Percentiles rank a stretch among this genome's conserved stretches.
Evolutionary conservation across 2,113 vertebrate genomes (phyloP).

Genomic region (Chelonoidis abingdonii): DNA sequence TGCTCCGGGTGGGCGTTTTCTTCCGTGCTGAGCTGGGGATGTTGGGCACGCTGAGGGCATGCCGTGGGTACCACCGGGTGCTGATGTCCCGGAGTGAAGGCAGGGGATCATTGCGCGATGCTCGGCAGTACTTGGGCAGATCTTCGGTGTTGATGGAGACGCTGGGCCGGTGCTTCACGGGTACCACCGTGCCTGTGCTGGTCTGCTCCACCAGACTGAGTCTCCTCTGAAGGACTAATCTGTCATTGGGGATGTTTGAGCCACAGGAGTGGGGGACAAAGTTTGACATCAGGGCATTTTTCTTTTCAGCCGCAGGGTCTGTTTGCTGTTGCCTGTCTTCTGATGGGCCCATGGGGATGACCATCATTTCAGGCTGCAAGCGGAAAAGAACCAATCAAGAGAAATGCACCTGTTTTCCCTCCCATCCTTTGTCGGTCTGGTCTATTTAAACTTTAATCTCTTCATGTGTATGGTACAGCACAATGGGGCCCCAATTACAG

Average conservation of each 20-base stretch:
- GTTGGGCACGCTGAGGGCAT: slow-evolving; percentile 18
- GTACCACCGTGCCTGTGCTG: neutral
- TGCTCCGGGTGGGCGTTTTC: slow-evolving; percentile 18
- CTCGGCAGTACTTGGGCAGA: slow-evolving; percentile 16
- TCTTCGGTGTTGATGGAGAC: slow-evolving; percentile 42
- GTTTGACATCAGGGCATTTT: slow-evolving; percentile 45
- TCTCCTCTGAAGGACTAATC: neutral
- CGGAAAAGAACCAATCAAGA: neutral
- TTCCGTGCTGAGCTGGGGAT: neutral
- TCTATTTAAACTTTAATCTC: neutral
- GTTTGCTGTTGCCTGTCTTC: neutral
- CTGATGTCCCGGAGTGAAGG: neutral
- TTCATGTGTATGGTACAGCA: neutral
- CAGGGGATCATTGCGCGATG: neutral
- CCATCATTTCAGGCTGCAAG: slow-evolving; percentile 47
- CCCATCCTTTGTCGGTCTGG: neutral
- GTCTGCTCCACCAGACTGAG: neutral
- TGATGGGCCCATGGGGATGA: neutral
- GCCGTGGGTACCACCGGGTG: neutral
- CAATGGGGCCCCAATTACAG: neutral
- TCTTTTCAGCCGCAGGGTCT: slow-evolving; percentile 16
- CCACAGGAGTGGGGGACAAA: neutral
- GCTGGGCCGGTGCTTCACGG: slow-evolving; percentile 19
- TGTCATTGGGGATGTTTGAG: neutral
- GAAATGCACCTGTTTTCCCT: neutral